Evolutionary conservation across 2,113 vertebrate genomes (phyloP), one percentile per base, ranked within the genome.

Genomic region (Brachyhypopomus gauderio): DNA sequence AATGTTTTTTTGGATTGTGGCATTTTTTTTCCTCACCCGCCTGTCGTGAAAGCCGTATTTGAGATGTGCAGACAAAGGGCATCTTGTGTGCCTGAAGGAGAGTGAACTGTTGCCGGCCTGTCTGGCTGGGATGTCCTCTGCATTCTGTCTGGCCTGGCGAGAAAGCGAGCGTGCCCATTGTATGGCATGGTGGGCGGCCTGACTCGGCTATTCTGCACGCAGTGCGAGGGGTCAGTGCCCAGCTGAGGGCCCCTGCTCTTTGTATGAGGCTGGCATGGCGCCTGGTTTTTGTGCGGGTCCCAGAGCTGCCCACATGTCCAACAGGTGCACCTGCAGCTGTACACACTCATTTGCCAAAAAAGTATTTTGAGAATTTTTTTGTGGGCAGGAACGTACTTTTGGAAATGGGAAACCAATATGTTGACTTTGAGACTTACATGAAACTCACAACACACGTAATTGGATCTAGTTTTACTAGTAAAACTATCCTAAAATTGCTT

Each of bases 21-120:
- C 78, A 80, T 79, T 82, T 59, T 79, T 81, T 80, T 75, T n/a
- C n/a, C 77, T 75, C 12, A 3, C 72, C 71, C 19, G 34, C 72
- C 81, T 56, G 23, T 83, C 48, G 80, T 87, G 86, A 87, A 77
- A 84, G 77, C 85, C 80, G 79, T 60, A 73, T 85, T 87, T 87
- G 84, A 84, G 82, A 83, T 36, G 30, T 23, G 64, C 72, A 82
- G 80, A 87, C 86, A 87, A 87, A 84, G 86, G 74, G 77, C 73
- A 86, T 84, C 72, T 84, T 87, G 84, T 87, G 69, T 80, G 77
- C 45, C 72, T 78, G 72, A 82, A 84, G 79, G 72, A 87, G 82
- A 71, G 69, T 79, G 77, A 84, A 83, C 83, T 82, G 77, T 84
- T 82, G 79, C 78, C 73, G 84, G 81, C 75, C 84, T 84, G 84